Percentiles rank a stretch among this genome's conserved stretches.
These are phyloP conservation scores for Meiosimyza platycephala DNA, from an alignment of 2,888 invertebrate genomes.

Conservation along the genomic window DNA sequence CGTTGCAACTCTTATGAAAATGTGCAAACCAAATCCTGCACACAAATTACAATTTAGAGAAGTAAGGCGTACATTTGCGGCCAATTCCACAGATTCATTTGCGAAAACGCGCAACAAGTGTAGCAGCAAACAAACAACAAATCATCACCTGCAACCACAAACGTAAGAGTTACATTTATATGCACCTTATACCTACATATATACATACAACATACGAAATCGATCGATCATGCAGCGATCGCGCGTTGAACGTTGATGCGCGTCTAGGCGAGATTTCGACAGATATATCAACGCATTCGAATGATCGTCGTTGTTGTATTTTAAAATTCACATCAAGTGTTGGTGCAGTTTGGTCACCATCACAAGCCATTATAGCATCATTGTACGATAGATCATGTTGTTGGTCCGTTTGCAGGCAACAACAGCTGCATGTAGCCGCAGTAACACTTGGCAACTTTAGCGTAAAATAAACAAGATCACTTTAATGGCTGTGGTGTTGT, in stretches of 20 bases:
- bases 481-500: too few relatives aligned
- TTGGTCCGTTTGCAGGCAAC: not conserved
- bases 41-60: too few relatives aligned
- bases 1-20: too few relatives aligned
- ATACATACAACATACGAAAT: too few relatives aligned
- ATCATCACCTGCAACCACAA: constrained; percentile 15
- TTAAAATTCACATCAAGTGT: constrained; percentile 16
- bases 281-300: not conserved
- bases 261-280: constrained; percentile 1
- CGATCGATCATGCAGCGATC: not conserved
- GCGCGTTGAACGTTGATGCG: not conserved
- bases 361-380: not conserved
- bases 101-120: not conserved
- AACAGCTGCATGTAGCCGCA: constrained; percentile 1
- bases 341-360: constrained; percentile 7
- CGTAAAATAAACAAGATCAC: constrained; percentile 3
- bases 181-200: too few relatives aligned
- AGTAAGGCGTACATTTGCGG: too few relatives aligned
- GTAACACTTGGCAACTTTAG: constrained; percentile 10
- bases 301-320: too few relatives aligned
- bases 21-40: too few relatives aligned
- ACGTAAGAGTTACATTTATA: too few relatives aligned
- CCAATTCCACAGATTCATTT: too few relatives aligned
- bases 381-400: not conserved
- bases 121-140: not conserved